A percentile compares a stretch with the other conserved stretches of the same genome.
Conservation (phyloP, 1,140 invertebrate genomes). For the Aphelinus atriplicis region DNA sequence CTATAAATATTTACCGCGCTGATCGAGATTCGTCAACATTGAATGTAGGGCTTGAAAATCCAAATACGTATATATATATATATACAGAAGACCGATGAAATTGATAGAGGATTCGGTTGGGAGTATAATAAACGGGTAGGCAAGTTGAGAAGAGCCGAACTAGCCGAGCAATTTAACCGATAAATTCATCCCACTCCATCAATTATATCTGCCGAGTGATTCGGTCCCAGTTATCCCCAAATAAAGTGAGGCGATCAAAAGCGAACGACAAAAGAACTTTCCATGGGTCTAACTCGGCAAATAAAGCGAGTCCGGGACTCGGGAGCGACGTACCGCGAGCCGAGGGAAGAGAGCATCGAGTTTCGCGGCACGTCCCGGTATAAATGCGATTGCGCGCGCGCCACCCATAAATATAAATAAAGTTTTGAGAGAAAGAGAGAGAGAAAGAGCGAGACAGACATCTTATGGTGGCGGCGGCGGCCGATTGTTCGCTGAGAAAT, state of each 20-base stretch:
- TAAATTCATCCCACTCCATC: background rate
- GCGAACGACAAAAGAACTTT: conserved; percentile 4
- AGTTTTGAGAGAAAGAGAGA: conserved; percentile 39
- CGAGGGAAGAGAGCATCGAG: conserved; percentile 13
- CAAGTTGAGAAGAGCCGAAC: too few species aligned
- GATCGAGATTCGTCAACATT: too few species aligned
- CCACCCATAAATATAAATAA: conserved; percentile 34
- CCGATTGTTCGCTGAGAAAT: too few species aligned
- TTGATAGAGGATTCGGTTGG: too few species aligned
- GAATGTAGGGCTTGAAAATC: too few species aligned
- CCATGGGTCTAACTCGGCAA: background rate
- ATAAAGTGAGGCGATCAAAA: background rate
- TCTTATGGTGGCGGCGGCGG: background rate
- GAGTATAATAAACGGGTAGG: too few species aligned
- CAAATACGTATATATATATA: too few species aligned
- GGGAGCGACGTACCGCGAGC: background rate
- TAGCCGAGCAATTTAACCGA: too few species aligned
- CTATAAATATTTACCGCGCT: too few species aligned
- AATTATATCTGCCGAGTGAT: background rate
- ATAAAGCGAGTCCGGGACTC: conserved; percentile 9
- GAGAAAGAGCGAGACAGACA: background rate
- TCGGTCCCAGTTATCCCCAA: background rate
- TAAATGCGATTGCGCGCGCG: conserved; percentile 1
- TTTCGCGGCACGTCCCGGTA: conserved; percentile 23
- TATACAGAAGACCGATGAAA: too few species aligned